Conservation (phyloP, 2,888 invertebrate genomes). For the Ophion obscuratus region DNA sequence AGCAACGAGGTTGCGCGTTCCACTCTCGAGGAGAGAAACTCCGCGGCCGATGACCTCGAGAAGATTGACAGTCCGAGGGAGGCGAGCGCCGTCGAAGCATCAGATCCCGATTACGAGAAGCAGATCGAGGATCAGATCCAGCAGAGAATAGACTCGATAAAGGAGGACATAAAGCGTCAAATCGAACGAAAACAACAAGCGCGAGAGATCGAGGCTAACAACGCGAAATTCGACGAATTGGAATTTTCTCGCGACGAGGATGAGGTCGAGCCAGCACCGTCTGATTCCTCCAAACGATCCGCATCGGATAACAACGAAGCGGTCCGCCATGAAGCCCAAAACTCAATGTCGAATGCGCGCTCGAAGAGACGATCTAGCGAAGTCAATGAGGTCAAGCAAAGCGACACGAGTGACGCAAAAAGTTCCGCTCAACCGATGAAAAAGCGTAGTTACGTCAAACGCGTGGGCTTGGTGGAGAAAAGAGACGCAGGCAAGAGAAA, state of each 20-base stretch:
- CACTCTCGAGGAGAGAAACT: not conserved
- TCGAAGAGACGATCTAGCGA: slow-evolving; percentile 46
- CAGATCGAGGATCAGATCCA: slow-evolving; percentile 81
- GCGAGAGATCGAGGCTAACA: slow-evolving; percentile 74
- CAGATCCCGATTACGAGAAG: slow-evolving; percentile 72
- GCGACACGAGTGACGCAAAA: slow-evolving; percentile 7
- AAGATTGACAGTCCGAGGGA: slow-evolving; percentile 46
- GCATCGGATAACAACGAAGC: not conserved
- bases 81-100: slow-evolving; percentile 27
- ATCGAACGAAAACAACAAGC: slow-evolving; percentile 74
- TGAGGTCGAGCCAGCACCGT: not conserved
- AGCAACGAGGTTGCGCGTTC: slow-evolving; percentile 35
- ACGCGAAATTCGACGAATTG: slow-evolving; percentile 76
- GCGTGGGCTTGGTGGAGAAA: slow-evolving; percentile 64
- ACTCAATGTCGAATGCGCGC: not conserved
- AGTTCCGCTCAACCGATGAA: slow-evolving; percentile 50
- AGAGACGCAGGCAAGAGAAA: slow-evolving; percentile 43
- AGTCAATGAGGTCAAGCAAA: not conserved
- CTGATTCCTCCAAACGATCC: slow-evolving; percentile 40
- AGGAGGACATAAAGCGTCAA: slow-evolving; percentile 82
- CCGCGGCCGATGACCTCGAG: not conserved
- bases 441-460: slow-evolving; percentile 63
- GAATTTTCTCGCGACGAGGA: slow-evolving; percentile 66
- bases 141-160: slow-evolving; percentile 81
- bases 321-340: not conserved